Evolutionary conservation across 1,140 invertebrate species (phyloP), one percentile per base, ranked within the genome.

Genomic region (Maniola jurtina): DNA sequence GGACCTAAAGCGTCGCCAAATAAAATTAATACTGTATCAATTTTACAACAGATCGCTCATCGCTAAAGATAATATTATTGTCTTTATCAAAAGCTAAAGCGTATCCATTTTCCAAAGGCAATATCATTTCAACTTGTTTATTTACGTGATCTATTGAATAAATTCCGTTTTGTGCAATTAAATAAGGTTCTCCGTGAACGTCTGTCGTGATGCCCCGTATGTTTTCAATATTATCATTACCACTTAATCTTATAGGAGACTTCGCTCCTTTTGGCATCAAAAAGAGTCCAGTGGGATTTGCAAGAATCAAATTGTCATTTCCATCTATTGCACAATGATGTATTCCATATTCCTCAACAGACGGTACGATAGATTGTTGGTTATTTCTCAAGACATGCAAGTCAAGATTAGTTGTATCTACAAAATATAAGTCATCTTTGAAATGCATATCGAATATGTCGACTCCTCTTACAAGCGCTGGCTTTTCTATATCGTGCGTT

Each of bases 381-480:
- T 60, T 50, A 13, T 79, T 63, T 64, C 63, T 76, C 6, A 69
- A 68, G 5, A 70, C 40, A 8, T 72, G 72, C 9, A 81, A 50
- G 66, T 75, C 65, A 34, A 81, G 73, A 38, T 70, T 75, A 11
- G 71, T 66, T n/a, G 79, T 83, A 11, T 83, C 81, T 34, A 81
- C 71, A 38, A 76, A 83, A 62, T 77, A 83, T 13, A 81, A 52
- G 0, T 78, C 10, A 33, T 80, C 70, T 47, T 75, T 58, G 40
- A 72, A 78, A 58, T 67, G 72, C 77, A 83, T 80, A 50, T 83
- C 81, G 50, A 83, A 83, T 5, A 83, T 65, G 65, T 83, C 81
- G 4, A 76, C 54, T 6, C 68, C 64, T 13, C 48, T 55, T 13
- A 83, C 47, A 15, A 81, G 40, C 2, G 73, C 59, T 8, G 75